These are phyloP conservation scores for Myxocyprinus asiaticus DNA, from an alignment of 2,113 vertebrate genomes.

Conservation along the genomic window DNA sequence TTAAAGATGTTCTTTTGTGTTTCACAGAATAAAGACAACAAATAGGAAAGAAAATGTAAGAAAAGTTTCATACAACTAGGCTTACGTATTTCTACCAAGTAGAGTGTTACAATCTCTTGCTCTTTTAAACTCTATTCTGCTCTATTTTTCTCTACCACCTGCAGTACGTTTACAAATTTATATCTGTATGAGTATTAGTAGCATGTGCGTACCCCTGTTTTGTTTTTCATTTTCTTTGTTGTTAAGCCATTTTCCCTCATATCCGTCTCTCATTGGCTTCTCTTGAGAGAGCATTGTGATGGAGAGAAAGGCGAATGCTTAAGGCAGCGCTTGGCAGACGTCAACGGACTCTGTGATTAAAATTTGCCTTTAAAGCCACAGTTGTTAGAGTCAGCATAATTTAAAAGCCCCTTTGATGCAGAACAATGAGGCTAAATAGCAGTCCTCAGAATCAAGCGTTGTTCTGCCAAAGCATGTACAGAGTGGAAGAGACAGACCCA, in stretches of 20 bases:
- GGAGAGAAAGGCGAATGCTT: slow-evolving; percentile 42
- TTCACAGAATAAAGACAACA: too few relatives aligned
- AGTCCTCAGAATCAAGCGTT: slow-evolving; percentile 46
- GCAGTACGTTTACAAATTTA: neutral
- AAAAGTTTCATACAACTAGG: too few relatives aligned
- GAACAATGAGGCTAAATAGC: slow-evolving; percentile 55
- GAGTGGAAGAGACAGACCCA: slow-evolving; percentile 17
- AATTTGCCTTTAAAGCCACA: slow-evolving; percentile 54
- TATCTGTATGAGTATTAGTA: neutral
- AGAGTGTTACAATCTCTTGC: neutral
- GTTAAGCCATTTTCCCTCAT: neutral
- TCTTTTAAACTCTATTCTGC: neutral
- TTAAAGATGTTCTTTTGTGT: too few relatives aligned
- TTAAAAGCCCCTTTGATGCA: slow-evolving; percentile 57
- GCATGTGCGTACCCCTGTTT: neutral
- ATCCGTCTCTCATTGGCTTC: slow-evolving; percentile 6
- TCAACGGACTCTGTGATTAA: slow-evolving; percentile 49
- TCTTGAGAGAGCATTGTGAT: slow-evolving; percentile 37
- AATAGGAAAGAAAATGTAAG: too few relatives aligned
- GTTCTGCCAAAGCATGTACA: slow-evolving; percentile 39
- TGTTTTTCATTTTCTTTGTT: slow-evolving; percentile 29
- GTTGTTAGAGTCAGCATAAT: slow-evolving; percentile 53
- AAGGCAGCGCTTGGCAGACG: slow-evolving; percentile 50
- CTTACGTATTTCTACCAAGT: too few relatives aligned
- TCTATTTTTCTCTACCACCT: slow-evolving; percentile 10